Conservation (phyloP, 1,140 invertebrate genomes). For the Drepana arcuata region DNA sequence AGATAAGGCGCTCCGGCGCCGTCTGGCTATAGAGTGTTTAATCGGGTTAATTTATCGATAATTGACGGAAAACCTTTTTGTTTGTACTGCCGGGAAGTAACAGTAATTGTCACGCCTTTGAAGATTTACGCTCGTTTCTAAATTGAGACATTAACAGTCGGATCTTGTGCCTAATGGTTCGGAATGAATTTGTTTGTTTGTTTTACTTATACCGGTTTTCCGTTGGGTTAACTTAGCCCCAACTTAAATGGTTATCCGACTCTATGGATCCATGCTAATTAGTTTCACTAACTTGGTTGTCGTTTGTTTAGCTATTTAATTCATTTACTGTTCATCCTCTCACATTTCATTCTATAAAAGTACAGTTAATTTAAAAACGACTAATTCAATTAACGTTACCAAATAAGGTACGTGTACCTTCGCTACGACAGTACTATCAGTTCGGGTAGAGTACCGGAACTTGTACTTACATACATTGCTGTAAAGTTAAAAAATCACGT, state of each 20-base stretch:
- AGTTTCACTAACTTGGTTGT: conserved; percentile 9
- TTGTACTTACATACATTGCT: too few species aligned
- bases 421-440: too few species aligned
- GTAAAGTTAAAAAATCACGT: conserved; percentile 44
- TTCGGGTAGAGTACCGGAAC: too few species aligned
- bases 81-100: conserved; percentile 70
- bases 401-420: too few species aligned
- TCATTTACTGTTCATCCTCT: background rate
- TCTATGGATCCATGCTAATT: conserved; percentile 18
- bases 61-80: conserved; percentile 71
- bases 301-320: background rate
- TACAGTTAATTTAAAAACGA: too few species aligned
- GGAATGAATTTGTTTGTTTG: conserved; percentile 68
- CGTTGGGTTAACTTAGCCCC: conserved; percentile 43
- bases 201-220: conserved; percentile 56
- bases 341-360: too few species aligned
- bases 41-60: conserved; percentile 72
- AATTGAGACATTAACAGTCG: conserved; percentile 72
- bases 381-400: too few species aligned
- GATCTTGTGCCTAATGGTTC: conserved; percentile 70
- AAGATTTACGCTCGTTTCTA: conserved; percentile 71
- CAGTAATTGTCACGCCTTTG: conserved; percentile 72
- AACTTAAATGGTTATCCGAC: conserved; percentile 6
- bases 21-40: conserved; percentile 61
- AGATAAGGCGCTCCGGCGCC: conserved; percentile 64